Percentiles rank a stretch among this genome's conserved stretches.
Conservation (phyloP, 2,113 vertebrate genomes). For the Xiphophorus maculatus region DNA sequence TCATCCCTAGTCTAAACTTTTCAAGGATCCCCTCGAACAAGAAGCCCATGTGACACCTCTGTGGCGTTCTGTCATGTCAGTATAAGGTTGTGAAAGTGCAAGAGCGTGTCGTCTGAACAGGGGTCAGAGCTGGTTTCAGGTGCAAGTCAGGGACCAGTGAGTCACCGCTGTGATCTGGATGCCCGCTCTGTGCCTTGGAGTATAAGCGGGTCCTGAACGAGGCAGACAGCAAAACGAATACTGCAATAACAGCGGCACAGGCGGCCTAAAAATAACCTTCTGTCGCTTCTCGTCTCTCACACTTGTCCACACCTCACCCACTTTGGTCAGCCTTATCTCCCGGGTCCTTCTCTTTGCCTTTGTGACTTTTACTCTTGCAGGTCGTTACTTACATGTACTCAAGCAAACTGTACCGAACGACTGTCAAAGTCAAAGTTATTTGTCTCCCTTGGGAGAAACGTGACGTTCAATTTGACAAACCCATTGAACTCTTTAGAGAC, state of each 20-base stretch:
- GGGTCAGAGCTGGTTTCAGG: slow-evolving; percentile 51
- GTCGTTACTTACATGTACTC: background rate
- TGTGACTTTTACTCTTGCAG: slow-evolving; percentile 13
- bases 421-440: too few relatives aligned
- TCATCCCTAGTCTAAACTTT: background rate
- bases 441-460: too few relatives aligned
- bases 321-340: slow-evolving; percentile 26
- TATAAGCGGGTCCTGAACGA: slow-evolving; percentile 9
- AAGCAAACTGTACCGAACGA: background rate
- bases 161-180: slow-evolving; percentile 38
- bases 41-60: background rate
- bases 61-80: background rate
- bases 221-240: slow-evolving; percentile 22
- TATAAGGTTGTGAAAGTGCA: slow-evolving; percentile 25
- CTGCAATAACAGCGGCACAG: slow-evolving; percentile 27
- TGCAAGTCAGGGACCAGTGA: slow-evolving; percentile 42
- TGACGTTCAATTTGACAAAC: too few relatives aligned
- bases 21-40: background rate
- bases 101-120: slow-evolving; percentile 15
- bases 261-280: slow-evolving; percentile 59
- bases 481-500: too few relatives aligned
- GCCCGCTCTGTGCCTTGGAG: slow-evolving; percentile 9
- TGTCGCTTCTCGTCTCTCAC: slow-evolving; percentile 43
- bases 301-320: slow-evolving; percentile 20
- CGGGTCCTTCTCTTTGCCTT: slow-evolving; percentile 10